These are phyloP conservation scores for Erpobdella octoculata DNA, from an alignment of 2,888 invertebrate species.

Conservation along the genomic window DNA sequence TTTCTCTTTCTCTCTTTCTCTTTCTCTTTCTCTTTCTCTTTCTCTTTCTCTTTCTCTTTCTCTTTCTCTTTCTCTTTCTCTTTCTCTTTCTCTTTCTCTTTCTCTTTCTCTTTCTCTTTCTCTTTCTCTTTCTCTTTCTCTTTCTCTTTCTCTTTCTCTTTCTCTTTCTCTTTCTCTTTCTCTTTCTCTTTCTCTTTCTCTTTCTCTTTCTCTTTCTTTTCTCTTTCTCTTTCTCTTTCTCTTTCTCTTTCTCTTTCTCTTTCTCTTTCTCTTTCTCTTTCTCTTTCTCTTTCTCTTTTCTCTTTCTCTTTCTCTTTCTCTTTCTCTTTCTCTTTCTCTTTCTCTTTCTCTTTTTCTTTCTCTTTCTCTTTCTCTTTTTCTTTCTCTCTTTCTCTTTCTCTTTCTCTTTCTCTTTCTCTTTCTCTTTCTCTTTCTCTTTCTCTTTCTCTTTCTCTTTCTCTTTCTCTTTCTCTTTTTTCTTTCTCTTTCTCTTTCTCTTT, in stretches of 20 bases:
- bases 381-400: background rate
- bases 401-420: background rate
- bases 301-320: background rate
- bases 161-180: background rate
- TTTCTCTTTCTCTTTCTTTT: slow-evolving; percentile 12
- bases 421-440: background rate
- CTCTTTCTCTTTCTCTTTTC: background rate
- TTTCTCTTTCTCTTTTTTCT: background rate
- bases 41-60: slow-evolving; percentile 11
- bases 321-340: background rate
- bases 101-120: slow-evolving; percentile 7
- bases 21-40: slow-evolving; percentile 8
- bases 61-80: slow-evolving; percentile 10
- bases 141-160: slow-evolving; percentile 16
- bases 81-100: slow-evolving; percentile 16
- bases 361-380: background rate
- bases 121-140: slow-evolving; percentile 3
- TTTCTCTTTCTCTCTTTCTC: slow-evolving; percentile 2
- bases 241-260: slow-evolving; percentile 13
- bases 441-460: background rate
- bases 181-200: background rate
- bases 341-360: background rate
- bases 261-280: background rate
- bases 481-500: background rate
- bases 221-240: background rate